Evolutionary conservation across 2,888 invertebrate genomes (phyloP), one percentile per base, ranked within the genome.

Genomic region (Holacanthella duospinosa): DNA sequence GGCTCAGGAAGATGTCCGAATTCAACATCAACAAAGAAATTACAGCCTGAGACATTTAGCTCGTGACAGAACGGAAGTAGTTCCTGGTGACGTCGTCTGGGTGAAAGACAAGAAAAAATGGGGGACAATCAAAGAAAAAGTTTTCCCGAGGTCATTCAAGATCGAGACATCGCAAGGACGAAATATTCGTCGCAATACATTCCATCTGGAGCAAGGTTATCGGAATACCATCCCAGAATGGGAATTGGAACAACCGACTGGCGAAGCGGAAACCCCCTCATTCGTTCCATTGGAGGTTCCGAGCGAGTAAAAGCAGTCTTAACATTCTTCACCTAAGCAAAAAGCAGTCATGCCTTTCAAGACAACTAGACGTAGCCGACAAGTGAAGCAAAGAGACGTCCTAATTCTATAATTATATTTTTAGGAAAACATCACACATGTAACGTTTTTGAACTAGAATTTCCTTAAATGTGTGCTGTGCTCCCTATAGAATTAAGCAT

Each of bases 21-120:
- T 63, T 28, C 56, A 63, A n/a, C 64, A 54, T 9, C 67, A 68
- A 55, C 68, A 69, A 53, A n/a, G 27, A 19, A 60, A 67, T 27
- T 71, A 65, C 56, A 68, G 71, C 65, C 28, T 60, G 12, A 58
- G 66, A 19, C 69, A 70, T 58, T 53, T 66, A 16, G 61, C 62
- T 2, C 63, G 43, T 55, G 60, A 67, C 21, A 59, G 71, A 16
- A 43, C 61, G 6, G 61, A 61, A 1, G 43, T 72, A 2, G 1
- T 26, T 16, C 25, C 48, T 21, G 69, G 67, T 9, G 68, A 72
- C 2, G 57, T 29, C 29, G 72, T 74, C 2, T 74, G 71, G 69
- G 62, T 73, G 1, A 64, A 67, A 16, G 69, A 72, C 56, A 53
- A 21, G n/a, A 21, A 21, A 24, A 53, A 6, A 6, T 53, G 53